Base-by-base conservation (phyloP, 2,797 vertebrate genomes). In the Hypotaenidia okinawae region DNA sequence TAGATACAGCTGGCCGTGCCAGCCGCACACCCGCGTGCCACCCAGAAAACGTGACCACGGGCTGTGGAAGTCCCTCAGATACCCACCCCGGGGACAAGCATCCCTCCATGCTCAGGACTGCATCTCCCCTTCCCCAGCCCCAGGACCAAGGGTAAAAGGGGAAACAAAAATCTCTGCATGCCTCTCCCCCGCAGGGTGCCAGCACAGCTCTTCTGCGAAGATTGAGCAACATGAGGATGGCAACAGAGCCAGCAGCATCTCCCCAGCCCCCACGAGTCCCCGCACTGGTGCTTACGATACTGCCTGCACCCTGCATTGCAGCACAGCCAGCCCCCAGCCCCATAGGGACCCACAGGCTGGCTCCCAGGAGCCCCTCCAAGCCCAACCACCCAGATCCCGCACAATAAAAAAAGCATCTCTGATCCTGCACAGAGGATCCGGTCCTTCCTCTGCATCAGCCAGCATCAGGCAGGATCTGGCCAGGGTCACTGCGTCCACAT, bases 331-430 rank as follows among this genome's bases (percentile, higher is more conserved):
- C 4, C 33, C 33, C 30, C 58, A 70, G 18, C 39, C 52, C 64
- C 8, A 6, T 58, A 27, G 30, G 16, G 33, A 61, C 58, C 39
- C 54, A 1, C 32, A 8, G 61, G 9, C n/a, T 27, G 80, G 22
- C 35, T 32, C 47, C 68, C 89, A 35, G 32, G 9, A 77, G 76
- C 83, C 80, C 39, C 64, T 58, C 27, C 39, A 13, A 62, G 47
- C 57, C 77, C 74, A 63, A 18, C 23, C 7, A 2, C 37, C 66
- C 0, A 1, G 13, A 75, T 10, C 23, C 55, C 7, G 0, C 2
- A 15, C 35, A 54, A 47, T 27, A 5, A 77, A 63, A 8, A 37
- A 37, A 23, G 6, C 24, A 59, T 21, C 68, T 23, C 66, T 57
- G 62, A n/a, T 54, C 58, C 54, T 10, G 17, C 41, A 57, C 43